Conservation (phyloP, 2,888 invertebrate species). For the Autographa pulchrina region DNA sequence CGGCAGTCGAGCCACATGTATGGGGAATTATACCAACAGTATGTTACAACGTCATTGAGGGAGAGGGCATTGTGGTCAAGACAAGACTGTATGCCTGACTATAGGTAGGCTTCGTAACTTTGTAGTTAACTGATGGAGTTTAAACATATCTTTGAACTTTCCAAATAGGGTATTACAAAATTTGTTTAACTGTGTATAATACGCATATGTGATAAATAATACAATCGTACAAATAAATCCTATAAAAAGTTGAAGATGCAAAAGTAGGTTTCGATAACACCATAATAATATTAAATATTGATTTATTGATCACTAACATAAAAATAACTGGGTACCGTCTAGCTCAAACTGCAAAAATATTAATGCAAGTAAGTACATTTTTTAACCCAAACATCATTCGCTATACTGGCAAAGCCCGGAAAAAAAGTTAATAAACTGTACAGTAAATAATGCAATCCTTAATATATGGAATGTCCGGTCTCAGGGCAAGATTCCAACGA, state of each 20-base stretch:
- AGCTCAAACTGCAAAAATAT: not conserved
- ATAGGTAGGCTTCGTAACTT: not conserved
- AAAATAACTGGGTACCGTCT: not conserved
- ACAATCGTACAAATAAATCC: too few species aligned
- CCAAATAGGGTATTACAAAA: too few species aligned
- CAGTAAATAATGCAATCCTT: constrained; percentile 40
- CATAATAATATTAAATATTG: too few species aligned
- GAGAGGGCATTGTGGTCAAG: constrained; percentile 4
- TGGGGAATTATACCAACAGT: not conserved
- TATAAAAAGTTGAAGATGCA: too few species aligned
- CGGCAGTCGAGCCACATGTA: not conserved
- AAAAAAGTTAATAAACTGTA: constrained; percentile 21
- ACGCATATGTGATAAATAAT: too few species aligned
- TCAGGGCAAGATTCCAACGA: constrained; percentile 81
- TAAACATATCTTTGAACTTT: too few species aligned
- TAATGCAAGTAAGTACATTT: not conserved
- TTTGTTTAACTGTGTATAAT: too few species aligned
- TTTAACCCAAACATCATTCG: not conserved
- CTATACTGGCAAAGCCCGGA: not conserved
- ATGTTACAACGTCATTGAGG: not conserved
- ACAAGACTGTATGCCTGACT: not conserved
- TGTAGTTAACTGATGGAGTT: too few species aligned
- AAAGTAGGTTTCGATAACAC: too few species aligned
- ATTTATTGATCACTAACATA: too few species aligned
- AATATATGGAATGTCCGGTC: constrained; percentile 75